Evolutionary conservation across 2,888 invertebrate genomes (phyloP), one percentile per base, ranked within the genome.

Genomic region (Nomada flava): DNA sequence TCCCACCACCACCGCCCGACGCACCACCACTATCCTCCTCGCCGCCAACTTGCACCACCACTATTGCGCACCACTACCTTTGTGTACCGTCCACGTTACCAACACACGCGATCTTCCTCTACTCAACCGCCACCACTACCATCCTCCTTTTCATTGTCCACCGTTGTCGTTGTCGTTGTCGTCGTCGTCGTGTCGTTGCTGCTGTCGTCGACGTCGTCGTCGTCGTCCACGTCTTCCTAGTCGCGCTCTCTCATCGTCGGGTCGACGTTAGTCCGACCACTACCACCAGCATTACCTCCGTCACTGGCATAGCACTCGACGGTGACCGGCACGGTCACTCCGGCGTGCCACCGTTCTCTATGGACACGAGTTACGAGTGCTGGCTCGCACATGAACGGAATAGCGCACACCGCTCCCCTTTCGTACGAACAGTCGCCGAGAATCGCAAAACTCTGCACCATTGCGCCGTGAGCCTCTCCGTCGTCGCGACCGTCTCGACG

Each of bases 1-100:
- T 73, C 75, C 80, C 84, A 80, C 73, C 81, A 79, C 74, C 84
- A 79, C 88, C 79, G 72, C 79, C 77, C 76, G 68, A 79, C 76
- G 77, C 76, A 79, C 83, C 72, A 69, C 69, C 67, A 76, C 55
- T 59, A 72, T 79, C 60, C 76, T 63, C 73, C 62, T 67, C 77
- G 63, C 74, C 83, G 73, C 72, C 76, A 59, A 74, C 82, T 70
- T 74, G 72, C 88, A 73, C 59, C 47, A 67, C 67, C 42, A 73
- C 83, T 79, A 73, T 50, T 57, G 63, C 18, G 15, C 71, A 62
- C 72, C 73, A 79, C 73, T 53, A 76, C 68, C 64, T 69, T 26
- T 73, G 67, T 62, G 52, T 59, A 68, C 69, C 67, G 70, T 72
- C 81, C 83, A 20, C 57, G 53, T 26, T 52, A 77, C 85, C 81